Base-by-base conservation (phyloP, 2,888 invertebrate genomes). In the Eupithecia subfuscata region DNA sequence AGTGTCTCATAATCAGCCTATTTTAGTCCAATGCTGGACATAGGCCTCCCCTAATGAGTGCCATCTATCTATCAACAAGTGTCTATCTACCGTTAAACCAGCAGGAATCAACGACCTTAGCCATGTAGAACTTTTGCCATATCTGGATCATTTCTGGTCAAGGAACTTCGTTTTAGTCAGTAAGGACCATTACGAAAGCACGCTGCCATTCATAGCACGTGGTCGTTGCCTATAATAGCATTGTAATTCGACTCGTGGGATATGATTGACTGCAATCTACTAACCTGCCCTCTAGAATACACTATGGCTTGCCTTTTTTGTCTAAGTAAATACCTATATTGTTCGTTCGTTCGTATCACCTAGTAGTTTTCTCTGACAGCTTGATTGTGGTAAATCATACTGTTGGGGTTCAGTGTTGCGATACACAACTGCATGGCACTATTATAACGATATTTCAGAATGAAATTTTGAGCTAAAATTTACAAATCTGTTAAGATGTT, bases 151-250 rank as follows among this genome's bases (percentile, higher is more conserved):
- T 73, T 37, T 70, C n/a, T 74, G 78, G 80, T 80, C 81, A 81
- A 81, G 79, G 81, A 56, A 37, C 25, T 73, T 74, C 71, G 72
- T 75, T 78, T 76, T 75, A 77, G 78, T 78, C 78, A 65, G 75
- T 81, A 80, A 80, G 80, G 81, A 71, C 80, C 75, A 79, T 81
- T 80, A 80, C 80, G 79, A 81, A 81, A 80, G 76, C 78, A 52
- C 14, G 40, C 70, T 52, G 77, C 25, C 52, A 81, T 81, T 80
- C 81, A 71, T 65, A 69, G 75, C 81, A 80, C 81, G 81, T 43
- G 71, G 34, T 37, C 65, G 69, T 70, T 78, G 77, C 30, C 79
- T 78, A 76, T 78, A 77, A 77, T 69, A 69, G 74, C 75, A 76
- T 75, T 75, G 71, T 78, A 63, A 75, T 76, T 60, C 30, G 65